Evolutionary conservation across 37 sponge, comb jelly and placozoan species (phyloP).

Genomic region (Halichondria panicea): DNA sequence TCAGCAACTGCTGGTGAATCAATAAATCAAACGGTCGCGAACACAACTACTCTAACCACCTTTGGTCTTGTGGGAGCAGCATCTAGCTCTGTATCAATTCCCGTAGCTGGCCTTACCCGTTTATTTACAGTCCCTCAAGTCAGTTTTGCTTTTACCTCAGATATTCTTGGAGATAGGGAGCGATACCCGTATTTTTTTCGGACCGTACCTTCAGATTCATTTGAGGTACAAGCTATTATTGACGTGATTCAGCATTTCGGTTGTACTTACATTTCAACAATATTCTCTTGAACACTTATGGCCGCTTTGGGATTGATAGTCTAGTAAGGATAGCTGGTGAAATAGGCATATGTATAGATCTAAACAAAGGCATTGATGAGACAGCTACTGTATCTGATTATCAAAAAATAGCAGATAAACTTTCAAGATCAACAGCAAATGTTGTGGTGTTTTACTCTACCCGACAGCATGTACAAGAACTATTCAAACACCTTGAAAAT

Average conservation of each 20-base stretch:
- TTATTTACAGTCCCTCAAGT: conserved; percentile 77
- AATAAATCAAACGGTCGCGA: not conserved
- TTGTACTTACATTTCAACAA: conserved; percentile 67
- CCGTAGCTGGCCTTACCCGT: conserved; percentile 68
- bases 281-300: conserved; percentile 61
- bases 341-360: conserved; percentile 58
- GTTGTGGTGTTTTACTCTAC: conserved; percentile 61
- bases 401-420: not conserved
- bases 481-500: conserved; percentile 4
- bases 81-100: conserved; percentile 60
- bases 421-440: conserved; percentile 35
- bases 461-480: conserved; percentile 6
- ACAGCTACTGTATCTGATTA: conserved; percentile 7
- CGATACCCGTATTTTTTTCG: conserved; percentile 83
- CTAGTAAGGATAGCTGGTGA: conserved; percentile 22
- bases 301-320: conserved; percentile 48
- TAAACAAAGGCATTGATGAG: conserved; percentile 30
- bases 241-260: conserved; percentile 60
- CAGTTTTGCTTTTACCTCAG: conserved; percentile 84
- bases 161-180: conserved; percentile 69
- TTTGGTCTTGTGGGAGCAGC: conserved; percentile 83
- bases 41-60: conserved; percentile 13
- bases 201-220: conserved; percentile 78
- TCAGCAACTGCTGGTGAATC: conserved; percentile 13
- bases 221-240: conserved; percentile 84